These are phyloP conservation scores for Rotaria macrura DNA, from an alignment of 2,888 invertebrate species.

Conservation along the genomic window DNA sequence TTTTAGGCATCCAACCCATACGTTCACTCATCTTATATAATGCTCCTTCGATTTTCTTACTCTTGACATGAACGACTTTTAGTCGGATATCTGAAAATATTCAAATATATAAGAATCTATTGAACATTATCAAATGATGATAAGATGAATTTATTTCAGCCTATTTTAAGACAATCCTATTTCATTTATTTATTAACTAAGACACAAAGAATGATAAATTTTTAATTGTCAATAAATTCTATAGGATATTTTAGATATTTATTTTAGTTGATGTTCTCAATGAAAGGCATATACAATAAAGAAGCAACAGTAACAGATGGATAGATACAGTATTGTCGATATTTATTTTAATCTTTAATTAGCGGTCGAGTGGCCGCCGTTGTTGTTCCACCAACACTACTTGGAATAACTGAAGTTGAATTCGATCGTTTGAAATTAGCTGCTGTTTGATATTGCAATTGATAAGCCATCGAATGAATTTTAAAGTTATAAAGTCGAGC, in stretches of 20 bases:
- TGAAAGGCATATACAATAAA: not conserved
- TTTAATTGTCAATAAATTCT: too few relatives aligned
- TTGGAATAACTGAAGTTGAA: not conserved
- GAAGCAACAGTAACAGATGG: not conserved
- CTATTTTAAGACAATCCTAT: too few relatives aligned
- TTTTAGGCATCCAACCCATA: constrained; percentile 85
- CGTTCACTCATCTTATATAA: constrained; percentile 88
- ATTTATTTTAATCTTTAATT: not conserved
- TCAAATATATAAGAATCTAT: not conserved
- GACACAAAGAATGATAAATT: too few relatives aligned
- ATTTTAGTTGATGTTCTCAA: not conserved
- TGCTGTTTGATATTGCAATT: constrained; percentile 64
- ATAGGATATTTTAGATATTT: not conserved
- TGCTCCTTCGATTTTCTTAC: constrained; percentile 88
- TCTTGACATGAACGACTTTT: constrained; percentile 79
- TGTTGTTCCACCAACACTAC: not conserved
- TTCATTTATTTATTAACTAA: too few relatives aligned
- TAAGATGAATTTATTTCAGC: not conserved
- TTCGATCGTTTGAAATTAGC: constrained; percentile 35
- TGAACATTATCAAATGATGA: too few relatives aligned
- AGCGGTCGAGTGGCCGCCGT: not conserved
- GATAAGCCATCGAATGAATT: constrained; percentile 96
- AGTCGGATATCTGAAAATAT: constrained; percentile 53
- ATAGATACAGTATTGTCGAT: not conserved
- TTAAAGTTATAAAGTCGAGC: constrained; percentile 95